Percentiles rank a stretch among this genome's conserved stretches.
Conservation (phyloP, 2,113 vertebrate species). For the Neodontobutis hainanensis region DNA sequence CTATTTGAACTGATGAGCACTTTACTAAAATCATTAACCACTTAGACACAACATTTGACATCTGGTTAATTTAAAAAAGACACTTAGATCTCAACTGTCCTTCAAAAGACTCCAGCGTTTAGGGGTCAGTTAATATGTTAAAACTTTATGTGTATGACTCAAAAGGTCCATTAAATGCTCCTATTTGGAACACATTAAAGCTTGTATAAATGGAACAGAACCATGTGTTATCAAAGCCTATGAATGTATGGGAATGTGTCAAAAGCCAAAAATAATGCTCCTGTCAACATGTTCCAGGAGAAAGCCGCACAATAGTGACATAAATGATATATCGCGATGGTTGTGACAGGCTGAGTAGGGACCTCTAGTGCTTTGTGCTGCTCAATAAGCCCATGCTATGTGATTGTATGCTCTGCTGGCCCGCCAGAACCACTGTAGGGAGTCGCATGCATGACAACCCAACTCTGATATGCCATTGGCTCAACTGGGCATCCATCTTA, state of each 20-base stretch:
- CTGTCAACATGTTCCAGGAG: conserved; percentile 65
- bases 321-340: conserved; percentile 77
- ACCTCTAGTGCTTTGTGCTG: conserved; percentile 66
- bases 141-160: conserved; percentile 30
- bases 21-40: conserved; percentile 45
- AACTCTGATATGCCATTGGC: conserved; percentile 59
- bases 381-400: conserved; percentile 61
- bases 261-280: conserved; percentile 65
- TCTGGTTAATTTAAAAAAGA: conserved; percentile 57
- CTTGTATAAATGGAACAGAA: conserved; percentile 65
- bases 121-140: conserved; percentile 5
- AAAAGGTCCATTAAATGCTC: conserved; percentile 41
- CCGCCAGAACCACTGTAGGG: conserved; percentile 42
- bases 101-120: conserved; percentile 42
- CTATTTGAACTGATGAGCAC: conserved; percentile 48
- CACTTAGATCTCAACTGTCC: conserved; percentile 42
- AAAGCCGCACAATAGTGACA: conserved; percentile 65
- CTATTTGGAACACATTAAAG: conserved; percentile 59
- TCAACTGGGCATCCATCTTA: conserved; percentile 55
- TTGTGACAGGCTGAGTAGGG: conserved; percentile 66
- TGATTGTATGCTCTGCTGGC: conserved; percentile 49
- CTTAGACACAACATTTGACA: conserved; percentile 63
- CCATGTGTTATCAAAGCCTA: conserved; percentile 60
- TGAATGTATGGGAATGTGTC: conserved; percentile 72
- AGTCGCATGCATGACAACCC: conserved; percentile 51